Conservation (phyloP, 2,113 vertebrate species). For the Pontoporia blainvillei region DNA sequence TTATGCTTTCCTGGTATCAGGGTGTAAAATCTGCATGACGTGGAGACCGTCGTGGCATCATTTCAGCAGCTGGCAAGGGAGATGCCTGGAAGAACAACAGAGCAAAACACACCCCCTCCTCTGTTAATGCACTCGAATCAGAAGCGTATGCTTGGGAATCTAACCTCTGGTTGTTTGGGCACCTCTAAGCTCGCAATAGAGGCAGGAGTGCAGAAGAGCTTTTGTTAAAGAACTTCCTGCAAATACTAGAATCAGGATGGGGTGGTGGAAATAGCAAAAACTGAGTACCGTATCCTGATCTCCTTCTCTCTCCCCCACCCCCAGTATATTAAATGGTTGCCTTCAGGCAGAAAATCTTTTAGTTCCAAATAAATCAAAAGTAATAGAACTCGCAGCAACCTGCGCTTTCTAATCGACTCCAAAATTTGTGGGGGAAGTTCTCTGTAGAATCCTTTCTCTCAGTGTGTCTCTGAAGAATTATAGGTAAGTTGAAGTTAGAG, state of each 20-base stretch:
- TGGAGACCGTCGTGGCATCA: accelerated
- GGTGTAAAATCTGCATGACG: neutral
- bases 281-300: neutral
- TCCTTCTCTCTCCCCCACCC: neutral
- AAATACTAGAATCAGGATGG: neutral
- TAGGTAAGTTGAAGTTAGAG: neutral
- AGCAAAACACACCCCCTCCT: neutral
- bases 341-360: neutral
- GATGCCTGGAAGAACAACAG: neutral
- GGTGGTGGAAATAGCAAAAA: neutral
- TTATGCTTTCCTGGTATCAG: conserved; percentile 5
- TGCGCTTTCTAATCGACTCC: neutral
- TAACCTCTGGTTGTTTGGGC: neutral
- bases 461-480: neutral
- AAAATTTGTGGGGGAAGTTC: neutral
- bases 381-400: conserved; percentile 7
- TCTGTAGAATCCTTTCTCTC: neutral
- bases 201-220: neutral
- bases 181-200: neutral
- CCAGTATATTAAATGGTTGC: neutral
- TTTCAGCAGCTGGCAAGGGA: neutral
- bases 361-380: neutral
- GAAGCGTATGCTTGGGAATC: neutral
- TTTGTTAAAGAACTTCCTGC: neutral
- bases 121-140: neutral